Percentiles rank a stretch among this genome's conserved stretches.
phyloP scores from a whole-genome alignment of 1,140 invertebrate genomes.

The Anadara kagoshimensis region DNA sequence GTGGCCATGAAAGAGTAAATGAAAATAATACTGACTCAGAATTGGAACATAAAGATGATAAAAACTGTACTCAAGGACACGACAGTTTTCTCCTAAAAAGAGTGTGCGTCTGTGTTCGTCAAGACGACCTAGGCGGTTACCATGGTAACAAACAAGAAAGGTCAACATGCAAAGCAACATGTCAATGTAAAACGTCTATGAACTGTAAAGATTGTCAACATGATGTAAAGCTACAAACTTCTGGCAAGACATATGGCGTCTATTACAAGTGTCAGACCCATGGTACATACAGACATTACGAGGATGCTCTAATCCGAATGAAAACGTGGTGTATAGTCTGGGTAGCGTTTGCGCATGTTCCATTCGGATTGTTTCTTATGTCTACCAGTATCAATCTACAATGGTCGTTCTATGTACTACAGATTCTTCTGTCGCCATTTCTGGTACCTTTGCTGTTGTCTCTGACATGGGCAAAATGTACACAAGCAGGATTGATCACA shows the following conservation, averaged over 20 bases:
- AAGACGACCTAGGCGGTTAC: too few species aligned
- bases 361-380: slow-evolving; percentile 48
- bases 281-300: slow-evolving; percentile 44
- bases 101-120: too few species aligned
- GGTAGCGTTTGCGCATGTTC: slow-evolving; percentile 54
- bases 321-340: slow-evolving; percentile 60
- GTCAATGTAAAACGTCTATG: not conserved
- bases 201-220: not conserved
- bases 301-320: slow-evolving; percentile 58
- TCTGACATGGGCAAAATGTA: slow-evolving; percentile 53
- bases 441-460: slow-evolving; percentile 47
- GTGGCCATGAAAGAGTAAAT: too few species aligned
- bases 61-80: too few species aligned
- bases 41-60: too few species aligned
- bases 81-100: too few species aligned
- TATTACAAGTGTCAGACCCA: slow-evolving; percentile 18
- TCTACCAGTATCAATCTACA: slow-evolving; percentile 52
- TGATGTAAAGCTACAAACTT: not conserved
- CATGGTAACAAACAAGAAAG: too few species aligned
- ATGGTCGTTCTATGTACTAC: slow-evolving; percentile 51
- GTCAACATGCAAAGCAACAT: not conserved
- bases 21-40: too few species aligned
- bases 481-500: slow-evolving; percentile 42
- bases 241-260: not conserved
- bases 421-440: slow-evolving; percentile 45